Base-by-base conservation (phyloP, 2,113 vertebrate species). In the Phalacrocorax brasilianus region DNA sequence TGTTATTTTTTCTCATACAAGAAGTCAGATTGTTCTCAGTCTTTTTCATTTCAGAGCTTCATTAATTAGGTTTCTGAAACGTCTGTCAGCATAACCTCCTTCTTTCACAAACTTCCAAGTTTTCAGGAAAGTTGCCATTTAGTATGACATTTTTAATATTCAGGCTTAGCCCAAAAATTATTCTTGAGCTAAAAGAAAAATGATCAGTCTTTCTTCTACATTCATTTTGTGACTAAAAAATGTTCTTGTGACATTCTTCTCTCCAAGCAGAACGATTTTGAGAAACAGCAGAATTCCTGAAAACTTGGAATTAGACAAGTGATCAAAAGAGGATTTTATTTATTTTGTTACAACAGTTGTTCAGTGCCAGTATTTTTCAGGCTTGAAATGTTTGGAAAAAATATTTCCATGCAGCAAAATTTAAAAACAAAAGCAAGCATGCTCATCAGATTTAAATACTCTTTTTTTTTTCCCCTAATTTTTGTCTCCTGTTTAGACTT, bases 21-120 rank as follows among this genome's bases (percentile, higher is more conserved):
- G 50, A 63, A 86, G 68, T 42, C 72, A 92, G 88, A 92, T 78
- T 88, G 14, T 80, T 95, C 72, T 70, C 70, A 59, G 78, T 66
- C 56, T 84, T 89, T 93, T 89, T 92, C 45, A 88, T 92, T 88
- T 92, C 79, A 92, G 59, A 15, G 32, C 50, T 95, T 73, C 80
- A 77, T 92, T 95, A 92, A 88, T 88, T 89, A 93, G 47, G 86
- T 84, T 93, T 93, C 76, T 80, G 89, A 96, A 92, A 84, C 59
- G 86, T 84, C 75, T 97, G 72, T 80, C 96, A 95, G 59, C 45
- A 53, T 89, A 95, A 86, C 85, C 91, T 88, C 55, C 67, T 86
- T 83, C 75, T 95, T 91, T 91, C 89, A 92, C 72, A 89, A 89
- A 92, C 76, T 95, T 84, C 23, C 63, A 63, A 66, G 67, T 88